phyloP scores from a whole-genome alignment of 1,140 invertebrate species.

The Streblospio benedicti region DNA sequence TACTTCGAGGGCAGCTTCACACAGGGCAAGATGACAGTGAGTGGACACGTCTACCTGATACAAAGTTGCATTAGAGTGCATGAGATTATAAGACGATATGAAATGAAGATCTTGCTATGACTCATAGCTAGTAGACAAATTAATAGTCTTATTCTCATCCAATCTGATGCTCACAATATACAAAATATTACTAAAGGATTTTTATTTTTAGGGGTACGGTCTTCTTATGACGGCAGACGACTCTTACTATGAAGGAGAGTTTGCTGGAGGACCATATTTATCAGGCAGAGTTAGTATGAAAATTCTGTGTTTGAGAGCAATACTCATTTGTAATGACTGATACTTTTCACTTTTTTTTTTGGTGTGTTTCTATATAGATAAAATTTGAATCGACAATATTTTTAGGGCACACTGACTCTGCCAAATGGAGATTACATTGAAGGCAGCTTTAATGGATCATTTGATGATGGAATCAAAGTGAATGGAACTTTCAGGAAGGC shows the following conservation, averaged over 20 bases:
- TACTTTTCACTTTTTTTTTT: too few relatives aligned
- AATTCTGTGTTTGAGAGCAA: not conserved
- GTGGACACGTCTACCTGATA: too few relatives aligned
- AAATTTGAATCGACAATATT: constrained; percentile 2
- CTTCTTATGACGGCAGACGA: constrained; percentile 80
- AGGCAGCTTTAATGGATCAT: constrained; percentile 62
- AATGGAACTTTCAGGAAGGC: constrained; percentile 65
- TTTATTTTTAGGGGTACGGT: constrained; percentile 60
- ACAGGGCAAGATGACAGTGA: constrained; percentile 65
- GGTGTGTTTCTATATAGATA: too few relatives aligned
- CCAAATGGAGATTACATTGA: constrained; percentile 66
- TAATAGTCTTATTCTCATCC: too few relatives aligned
- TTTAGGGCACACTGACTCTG: constrained; percentile 62
- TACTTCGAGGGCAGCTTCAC: constrained; percentile 80
- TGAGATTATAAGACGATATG: too few relatives aligned
- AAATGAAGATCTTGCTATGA: too few relatives aligned
- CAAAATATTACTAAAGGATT: too few relatives aligned
- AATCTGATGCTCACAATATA: too few relatives aligned
- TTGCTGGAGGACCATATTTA: constrained; percentile 64
- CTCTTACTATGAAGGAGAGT: constrained; percentile 79
- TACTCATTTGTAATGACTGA: not conserved
- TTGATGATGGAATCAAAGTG: constrained; percentile 74
- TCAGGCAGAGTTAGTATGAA: constrained; percentile 57
- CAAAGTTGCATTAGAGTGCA: too few relatives aligned
- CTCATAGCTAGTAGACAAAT: too few relatives aligned